Conservation (phyloP, 2,113 vertebrate genomes). For the Laticauda laticaudata region DNA sequence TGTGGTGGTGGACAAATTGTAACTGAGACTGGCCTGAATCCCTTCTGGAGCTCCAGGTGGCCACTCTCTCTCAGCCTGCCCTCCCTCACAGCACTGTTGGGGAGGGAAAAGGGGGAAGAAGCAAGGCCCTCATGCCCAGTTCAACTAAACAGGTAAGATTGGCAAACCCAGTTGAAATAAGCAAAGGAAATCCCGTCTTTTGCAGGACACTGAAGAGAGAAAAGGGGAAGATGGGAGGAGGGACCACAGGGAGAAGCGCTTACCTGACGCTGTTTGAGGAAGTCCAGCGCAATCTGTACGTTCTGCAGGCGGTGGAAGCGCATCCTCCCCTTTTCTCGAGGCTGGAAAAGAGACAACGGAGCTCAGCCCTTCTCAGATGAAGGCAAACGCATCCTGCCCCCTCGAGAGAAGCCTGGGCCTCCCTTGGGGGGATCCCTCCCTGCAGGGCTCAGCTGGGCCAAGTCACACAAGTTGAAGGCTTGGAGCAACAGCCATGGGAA, state of each 20-base stretch:
- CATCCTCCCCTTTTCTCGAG: conserved; percentile 81
- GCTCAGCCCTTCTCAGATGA: accelerated
- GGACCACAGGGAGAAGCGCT: conserved; percentile 19
- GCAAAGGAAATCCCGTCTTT: background rate
- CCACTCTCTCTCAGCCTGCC: background rate
- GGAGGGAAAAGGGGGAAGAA: background rate
- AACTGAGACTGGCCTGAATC: background rate
- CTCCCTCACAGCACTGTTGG: background rate
- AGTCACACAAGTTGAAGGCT: no score
- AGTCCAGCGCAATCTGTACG: conserved; percentile 82
- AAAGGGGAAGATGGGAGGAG: background rate
- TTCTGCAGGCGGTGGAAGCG: conserved; percentile 82
- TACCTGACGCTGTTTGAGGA: conserved; percentile 81
- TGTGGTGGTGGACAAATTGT: background rate
- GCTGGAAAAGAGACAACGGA: conserved; percentile 64
- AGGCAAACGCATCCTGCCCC: accelerated
- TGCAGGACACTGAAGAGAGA: background rate
- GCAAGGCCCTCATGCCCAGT: background rate
- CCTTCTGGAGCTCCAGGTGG: background rate
- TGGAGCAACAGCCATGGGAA: background rate
- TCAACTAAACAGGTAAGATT: background rate
- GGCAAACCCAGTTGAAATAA: background rate
- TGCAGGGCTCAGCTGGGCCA: background rate
- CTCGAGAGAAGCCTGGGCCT: background rate
- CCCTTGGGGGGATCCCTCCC: background rate